These are phyloP conservation scores for Cosmia trapezina DNA, from an alignment of 2,888 invertebrate genomes.

Conservation along the genomic window DNA sequence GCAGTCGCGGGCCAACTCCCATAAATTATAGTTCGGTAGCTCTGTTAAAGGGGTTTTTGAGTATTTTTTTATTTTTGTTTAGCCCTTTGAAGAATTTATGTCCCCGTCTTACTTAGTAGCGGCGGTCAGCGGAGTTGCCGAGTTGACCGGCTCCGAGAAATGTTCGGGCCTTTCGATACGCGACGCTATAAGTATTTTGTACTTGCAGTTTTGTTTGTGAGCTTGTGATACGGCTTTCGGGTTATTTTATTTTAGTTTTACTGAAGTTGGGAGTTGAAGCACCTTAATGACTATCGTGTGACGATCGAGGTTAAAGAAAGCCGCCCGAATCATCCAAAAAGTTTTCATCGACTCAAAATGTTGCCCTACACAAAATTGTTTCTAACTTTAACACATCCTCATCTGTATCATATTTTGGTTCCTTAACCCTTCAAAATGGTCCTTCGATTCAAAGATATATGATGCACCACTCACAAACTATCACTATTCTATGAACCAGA, in stretches of 20 bases:
- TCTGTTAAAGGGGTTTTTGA: conserved; percentile 87
- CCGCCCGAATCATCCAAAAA: conserved; percentile 1
- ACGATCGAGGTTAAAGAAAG: conserved; percentile 16
- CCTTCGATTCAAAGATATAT: background rate
- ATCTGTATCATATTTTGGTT: background rate
- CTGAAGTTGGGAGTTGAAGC: conserved; percentile 42
- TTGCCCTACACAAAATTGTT: background rate
- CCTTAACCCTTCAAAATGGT: background rate
- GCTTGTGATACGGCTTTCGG: conserved; percentile 58
- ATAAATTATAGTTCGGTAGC: conserved; percentile 91
- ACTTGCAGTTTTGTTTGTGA: conserved; percentile 63
- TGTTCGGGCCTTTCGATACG: conserved; percentile 70
- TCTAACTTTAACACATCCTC: background rate
- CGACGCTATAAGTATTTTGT: conserved; percentile 65
- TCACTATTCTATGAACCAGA: conserved; percentile 20
- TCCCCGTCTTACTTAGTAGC: conserved; percentile 89
- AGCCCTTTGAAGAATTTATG: conserved; percentile 90
- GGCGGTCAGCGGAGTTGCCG: conserved; percentile 83
- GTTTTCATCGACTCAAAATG: background rate
- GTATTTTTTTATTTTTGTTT: conserved; percentile 86
- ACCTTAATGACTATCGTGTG: conserved; percentile 38
- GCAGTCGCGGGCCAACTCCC: conserved; percentile 82
- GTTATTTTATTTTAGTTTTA: conserved; percentile 58
- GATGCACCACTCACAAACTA: background rate
- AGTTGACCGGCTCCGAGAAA: conserved; percentile 69